Base-by-base conservation (phyloP, 2,113 vertebrate genomes). In the Pygoscelis adeliae region DNA sequence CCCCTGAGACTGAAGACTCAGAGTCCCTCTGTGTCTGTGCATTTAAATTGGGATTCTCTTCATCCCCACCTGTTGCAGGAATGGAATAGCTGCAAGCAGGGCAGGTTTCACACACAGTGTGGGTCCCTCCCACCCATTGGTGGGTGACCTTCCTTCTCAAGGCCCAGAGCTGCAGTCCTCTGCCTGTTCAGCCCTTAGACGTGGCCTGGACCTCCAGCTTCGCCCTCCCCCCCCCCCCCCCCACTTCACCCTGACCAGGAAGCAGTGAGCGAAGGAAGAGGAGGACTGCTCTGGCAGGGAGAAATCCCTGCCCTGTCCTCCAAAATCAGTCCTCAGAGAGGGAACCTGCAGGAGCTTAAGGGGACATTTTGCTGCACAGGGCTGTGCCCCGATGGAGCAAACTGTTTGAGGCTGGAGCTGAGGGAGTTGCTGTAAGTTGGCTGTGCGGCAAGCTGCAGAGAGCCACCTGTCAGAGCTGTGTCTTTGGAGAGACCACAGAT, bases 41-140 rank as follows among this genome's bases (percentile, higher is more conserved):
- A 9, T 79, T 65, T 70, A 26, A 46, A 40, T 6, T 14, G 44
- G 26, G 5, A 59, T 94, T 92, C 40, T 50, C 62, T 47, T 27
- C 49, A 40, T 20, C 46, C 36, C 5, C 3, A 16, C 11, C 20
- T 1, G 0, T 30, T 0, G 0, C 49, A 85, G 79, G 62, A 50
- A 25, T 2, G 6, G 58, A 27, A 34, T 20, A 55, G 21, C 49
- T 32, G 44, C 21, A 61, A 12, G 26, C 29, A 47, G 59, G 20
- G 50, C 44, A 61, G 25, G 44, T 90, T 82, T 59, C 40, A 50
- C 44, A 30, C 32, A 11, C 20, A 4, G 2, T 0, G 7, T 65
- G 63, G 18, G 26, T 52, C 26, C 13, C 32, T 82, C 40, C 16
- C n/a, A 40, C 3, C 10, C 2, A 0, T 27, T 36, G 14, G 13